Evolutionary conservation across 2,797 vertebrate genomes (phyloP).

Genomic region (Poeciliopsis gracilis): DNA sequence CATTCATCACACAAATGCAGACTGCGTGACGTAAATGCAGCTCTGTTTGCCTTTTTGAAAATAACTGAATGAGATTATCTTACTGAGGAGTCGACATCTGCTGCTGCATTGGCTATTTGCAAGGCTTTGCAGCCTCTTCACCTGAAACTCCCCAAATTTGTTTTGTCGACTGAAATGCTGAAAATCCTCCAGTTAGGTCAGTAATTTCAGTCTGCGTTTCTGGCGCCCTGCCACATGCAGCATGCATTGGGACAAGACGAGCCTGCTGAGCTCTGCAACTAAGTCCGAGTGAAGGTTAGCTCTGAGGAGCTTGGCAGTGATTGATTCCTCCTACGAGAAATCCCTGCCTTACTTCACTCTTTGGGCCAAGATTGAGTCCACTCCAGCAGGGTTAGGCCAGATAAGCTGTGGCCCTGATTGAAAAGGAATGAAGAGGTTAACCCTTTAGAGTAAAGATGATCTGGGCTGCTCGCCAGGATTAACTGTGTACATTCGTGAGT

Average conservation of each 20-base stretch:
- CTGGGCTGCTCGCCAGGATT: constrained; percentile 64
- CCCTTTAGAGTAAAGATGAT: constrained; percentile 65
- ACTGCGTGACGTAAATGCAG: constrained; percentile 45
- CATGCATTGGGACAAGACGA: constrained; percentile 56
- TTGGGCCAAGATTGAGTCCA: constrained; percentile 80
- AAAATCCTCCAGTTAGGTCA: constrained; percentile 40
- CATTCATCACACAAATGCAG: constrained; percentile 21
- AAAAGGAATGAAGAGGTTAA: constrained; percentile 81
- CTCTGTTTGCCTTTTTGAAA: constrained; percentile 31
- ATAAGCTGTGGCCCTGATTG: constrained; percentile 81
- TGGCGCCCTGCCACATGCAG: constrained; percentile 61
- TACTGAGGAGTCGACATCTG: constrained; percentile 48
- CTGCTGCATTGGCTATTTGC: constrained; percentile 55
- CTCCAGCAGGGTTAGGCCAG: constrained; percentile 75
- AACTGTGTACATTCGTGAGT: constrained; percentile 39
- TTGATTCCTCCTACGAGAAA: constrained; percentile 81
- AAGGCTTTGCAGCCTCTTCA: constrained; percentile 46
- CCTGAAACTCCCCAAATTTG: constrained; percentile 51
- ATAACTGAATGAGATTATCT: constrained; percentile 34
- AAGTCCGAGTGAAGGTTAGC: constrained; percentile 64
- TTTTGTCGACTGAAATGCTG: constrained; percentile 15
- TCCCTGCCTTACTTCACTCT: constrained; percentile 77
- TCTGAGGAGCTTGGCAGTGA: constrained; percentile 74
- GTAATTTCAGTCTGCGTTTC: constrained; percentile 40
- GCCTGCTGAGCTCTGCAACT: constrained; percentile 40